These are phyloP conservation scores for Megathymus violae DNA, from an alignment of 1,140 invertebrate genomes.

Conservation along the genomic window DNA sequence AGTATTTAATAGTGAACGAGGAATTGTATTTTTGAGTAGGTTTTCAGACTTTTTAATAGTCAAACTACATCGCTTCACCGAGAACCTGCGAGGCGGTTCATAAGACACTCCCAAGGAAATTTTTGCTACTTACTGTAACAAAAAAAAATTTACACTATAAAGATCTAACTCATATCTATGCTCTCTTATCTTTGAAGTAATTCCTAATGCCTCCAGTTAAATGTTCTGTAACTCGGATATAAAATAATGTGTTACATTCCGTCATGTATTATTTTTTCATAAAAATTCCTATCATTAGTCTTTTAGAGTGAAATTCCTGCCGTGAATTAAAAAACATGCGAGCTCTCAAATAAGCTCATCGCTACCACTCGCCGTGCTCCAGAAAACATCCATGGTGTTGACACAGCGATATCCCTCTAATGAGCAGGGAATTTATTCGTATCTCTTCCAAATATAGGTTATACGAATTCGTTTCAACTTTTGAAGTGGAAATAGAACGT, in stretches of 20 bases:
- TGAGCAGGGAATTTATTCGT: slow-evolving; percentile 27
- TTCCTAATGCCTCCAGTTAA: too few species aligned
- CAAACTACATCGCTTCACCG: too few species aligned
- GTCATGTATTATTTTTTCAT: slow-evolving; percentile 5
- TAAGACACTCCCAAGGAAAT: too few species aligned
- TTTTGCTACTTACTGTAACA: too few species aligned
- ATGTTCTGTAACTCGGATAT: too few species aligned
- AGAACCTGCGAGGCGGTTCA: too few species aligned
- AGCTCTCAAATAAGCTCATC: slow-evolving; percentile 28
- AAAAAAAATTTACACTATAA: too few species aligned
- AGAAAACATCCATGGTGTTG: slow-evolving; percentile 31
- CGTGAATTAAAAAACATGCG: slow-evolving; percentile 20
- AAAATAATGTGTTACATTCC: neutral
- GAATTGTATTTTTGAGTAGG: too few species aligned
- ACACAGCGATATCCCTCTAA: slow-evolving; percentile 18
- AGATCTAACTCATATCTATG: too few species aligned
- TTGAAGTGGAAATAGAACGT: neutral
- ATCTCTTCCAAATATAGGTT: neutral
- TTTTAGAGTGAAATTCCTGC: slow-evolving; percentile 19
- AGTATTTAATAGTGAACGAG: too few species aligned
- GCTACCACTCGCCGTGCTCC: slow-evolving; percentile 24
- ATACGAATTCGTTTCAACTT: neutral
- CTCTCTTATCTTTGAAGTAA: too few species aligned
- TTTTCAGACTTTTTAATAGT: too few species aligned
- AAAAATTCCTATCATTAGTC: slow-evolving; percentile 3